Evolutionary conservation across 2,113 vertebrate species (phyloP).

Genomic region (Urocynchramus pylzowi): DNA sequence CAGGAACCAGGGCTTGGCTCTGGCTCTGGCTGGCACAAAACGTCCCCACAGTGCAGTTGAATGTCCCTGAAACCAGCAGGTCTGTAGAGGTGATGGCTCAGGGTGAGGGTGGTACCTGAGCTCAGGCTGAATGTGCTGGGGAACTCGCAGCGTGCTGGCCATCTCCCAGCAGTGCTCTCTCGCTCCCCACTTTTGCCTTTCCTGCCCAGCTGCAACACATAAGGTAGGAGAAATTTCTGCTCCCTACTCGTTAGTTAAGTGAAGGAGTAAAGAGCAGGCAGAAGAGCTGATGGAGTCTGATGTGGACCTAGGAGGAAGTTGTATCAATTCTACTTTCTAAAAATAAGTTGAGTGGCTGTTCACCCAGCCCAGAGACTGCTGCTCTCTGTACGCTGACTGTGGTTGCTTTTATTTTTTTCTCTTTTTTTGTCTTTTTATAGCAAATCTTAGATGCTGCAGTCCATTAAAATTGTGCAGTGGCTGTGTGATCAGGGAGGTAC

Average conservation of each 20-base stretch:
- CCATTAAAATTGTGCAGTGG: not conserved
- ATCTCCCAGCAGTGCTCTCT: not conserved
- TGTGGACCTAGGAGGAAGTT: not conserved
- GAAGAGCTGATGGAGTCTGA: not conserved
- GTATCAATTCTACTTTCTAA: constrained; percentile 19
- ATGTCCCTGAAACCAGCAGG: fast-evolving
- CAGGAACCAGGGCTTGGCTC: not conserved
- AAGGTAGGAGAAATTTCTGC: not conserved
- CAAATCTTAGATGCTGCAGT: not conserved
- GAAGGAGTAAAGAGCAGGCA: not conserved
- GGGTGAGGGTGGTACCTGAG: not conserved
- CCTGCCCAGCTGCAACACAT: not conserved
- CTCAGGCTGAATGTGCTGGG: fast-evolving
- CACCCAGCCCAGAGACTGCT: not conserved
- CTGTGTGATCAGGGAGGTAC: not conserved
- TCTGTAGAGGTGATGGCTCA: not conserved
- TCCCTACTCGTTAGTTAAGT: fast-evolving
- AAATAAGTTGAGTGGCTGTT: not conserved
- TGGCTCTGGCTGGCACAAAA: not conserved
- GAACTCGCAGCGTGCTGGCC: fast-evolving
- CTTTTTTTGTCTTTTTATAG: not conserved
- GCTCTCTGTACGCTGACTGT: fast-evolving
- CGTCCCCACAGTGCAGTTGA: fast-evolving
- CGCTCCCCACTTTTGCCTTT: not conserved
- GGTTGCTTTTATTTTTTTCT: not conserved